Conservation (phyloP, 2,888 invertebrate genomes). For the Xanthia icteritia region DNA sequence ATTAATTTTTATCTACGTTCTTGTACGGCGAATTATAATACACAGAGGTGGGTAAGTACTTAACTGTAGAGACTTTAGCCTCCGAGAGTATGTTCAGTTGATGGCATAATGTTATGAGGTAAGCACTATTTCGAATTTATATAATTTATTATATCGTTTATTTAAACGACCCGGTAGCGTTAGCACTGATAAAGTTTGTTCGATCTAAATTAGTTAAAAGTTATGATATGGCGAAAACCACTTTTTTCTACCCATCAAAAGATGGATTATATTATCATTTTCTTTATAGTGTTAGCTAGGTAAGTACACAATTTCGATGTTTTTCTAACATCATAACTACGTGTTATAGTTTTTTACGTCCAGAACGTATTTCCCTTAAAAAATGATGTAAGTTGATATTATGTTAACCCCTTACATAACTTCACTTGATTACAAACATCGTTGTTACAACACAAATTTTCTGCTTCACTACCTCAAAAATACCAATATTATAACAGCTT, state of each 20-base stretch:
- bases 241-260: background rate
- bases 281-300: no score
- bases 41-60: background rate
- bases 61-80: no score
- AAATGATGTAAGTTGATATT: background rate
- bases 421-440: background rate
- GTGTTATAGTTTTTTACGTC: background rate
- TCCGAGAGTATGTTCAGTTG: no score
- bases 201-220: background rate
- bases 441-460: slow-evolving; percentile 16
- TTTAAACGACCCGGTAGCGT: no score
- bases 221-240: background rate
- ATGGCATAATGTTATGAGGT: no score
- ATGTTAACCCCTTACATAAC: background rate
- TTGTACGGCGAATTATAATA: background rate
- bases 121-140: no score
- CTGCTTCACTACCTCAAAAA: slow-evolving; percentile 31
- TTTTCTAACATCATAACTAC: background rate
- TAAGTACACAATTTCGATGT: background rate
- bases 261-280: no score
- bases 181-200: background rate
- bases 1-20: slow-evolving; percentile 32
- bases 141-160: no score
- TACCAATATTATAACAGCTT: slow-evolving; percentile 13
- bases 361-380: background rate